These are phyloP conservation scores for Syngnathus typhle DNA, from an alignment of 2,113 vertebrate species.

Conservation along the genomic window DNA sequence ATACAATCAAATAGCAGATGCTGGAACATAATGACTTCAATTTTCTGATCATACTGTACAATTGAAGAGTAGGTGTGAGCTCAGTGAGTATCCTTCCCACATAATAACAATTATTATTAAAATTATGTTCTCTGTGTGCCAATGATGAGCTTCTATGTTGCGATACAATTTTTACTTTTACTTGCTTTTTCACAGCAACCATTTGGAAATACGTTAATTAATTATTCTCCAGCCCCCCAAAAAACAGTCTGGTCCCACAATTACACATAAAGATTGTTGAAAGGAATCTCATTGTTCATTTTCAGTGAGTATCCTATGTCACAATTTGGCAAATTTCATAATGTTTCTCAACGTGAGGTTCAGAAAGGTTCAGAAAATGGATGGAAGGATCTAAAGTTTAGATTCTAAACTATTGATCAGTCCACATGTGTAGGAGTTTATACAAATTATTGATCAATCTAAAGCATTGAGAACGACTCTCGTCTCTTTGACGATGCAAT, in stretches of 20 bases:
- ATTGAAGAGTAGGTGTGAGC: background rate
- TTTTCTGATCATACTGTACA: background rate
- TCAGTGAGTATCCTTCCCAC: background rate
- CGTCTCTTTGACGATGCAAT: too few species aligned
- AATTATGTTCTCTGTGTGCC: background rate
- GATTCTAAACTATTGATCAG: too few species aligned
- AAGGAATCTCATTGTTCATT: background rate
- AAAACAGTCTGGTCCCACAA: background rate
- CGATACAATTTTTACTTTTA: background rate
- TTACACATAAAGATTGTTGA: background rate
- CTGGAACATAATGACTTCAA: background rate
- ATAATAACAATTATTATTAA: too few species aligned
- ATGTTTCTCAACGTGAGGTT: too few species aligned
- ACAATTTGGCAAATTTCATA: too few species aligned
- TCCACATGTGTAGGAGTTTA: too few species aligned
- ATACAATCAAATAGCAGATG: background rate
- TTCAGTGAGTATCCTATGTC: background rate
- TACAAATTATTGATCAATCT: too few species aligned
- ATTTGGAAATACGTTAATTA: background rate
- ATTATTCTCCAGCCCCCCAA: background rate
- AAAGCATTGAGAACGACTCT: too few species aligned
- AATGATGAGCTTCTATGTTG: background rate
- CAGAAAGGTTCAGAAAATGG: too few species aligned
- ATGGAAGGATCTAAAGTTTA: too few species aligned
- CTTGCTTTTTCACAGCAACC: background rate